These are phyloP conservation scores for Lucilia cuprina DNA, from an alignment of 1,140 invertebrate species.

Conservation along the genomic window DNA sequence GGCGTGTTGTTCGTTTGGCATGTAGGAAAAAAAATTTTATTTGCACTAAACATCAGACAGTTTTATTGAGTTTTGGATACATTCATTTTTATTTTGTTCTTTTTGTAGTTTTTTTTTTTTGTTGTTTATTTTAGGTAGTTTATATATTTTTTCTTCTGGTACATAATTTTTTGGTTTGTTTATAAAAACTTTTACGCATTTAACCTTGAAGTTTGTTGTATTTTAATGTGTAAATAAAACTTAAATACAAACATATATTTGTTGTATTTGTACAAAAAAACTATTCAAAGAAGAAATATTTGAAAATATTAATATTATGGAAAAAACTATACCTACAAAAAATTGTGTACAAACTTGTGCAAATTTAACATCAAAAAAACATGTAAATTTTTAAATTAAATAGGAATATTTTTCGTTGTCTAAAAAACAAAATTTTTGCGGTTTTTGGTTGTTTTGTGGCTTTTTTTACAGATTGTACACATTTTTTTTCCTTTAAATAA, in stretches of 20 bases:
- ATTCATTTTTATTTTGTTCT: neutral
- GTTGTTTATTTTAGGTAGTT: conserved; percentile 7
- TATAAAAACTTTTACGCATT: conserved; percentile 4
- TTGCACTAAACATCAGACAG: conserved; percentile 14
- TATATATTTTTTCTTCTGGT: neutral
- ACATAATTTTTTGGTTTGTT: neutral
- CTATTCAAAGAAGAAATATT: neutral
- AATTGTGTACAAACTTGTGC: neutral
- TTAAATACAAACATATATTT: neutral
- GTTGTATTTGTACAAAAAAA: neutral
- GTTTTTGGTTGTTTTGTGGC: neutral
- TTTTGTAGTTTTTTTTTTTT: neutral
- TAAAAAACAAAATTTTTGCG: neutral
- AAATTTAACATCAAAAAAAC: neutral
- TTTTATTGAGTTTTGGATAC: conserved; percentile 3
- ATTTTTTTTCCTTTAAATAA: neutral
- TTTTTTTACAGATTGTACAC: neutral
- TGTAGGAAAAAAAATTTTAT: neutral
- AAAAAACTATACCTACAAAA: neutral
- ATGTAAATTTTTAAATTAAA: neutral
- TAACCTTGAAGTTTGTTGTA: conserved; percentile 10
- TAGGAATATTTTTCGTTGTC: neutral
- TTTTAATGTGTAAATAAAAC: neutral
- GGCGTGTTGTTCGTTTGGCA: neutral
- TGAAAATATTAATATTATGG: neutral